phyloP scores from a whole-genome alignment of 1,140 invertebrate species.

The Matsumurasca onukii region DNA sequence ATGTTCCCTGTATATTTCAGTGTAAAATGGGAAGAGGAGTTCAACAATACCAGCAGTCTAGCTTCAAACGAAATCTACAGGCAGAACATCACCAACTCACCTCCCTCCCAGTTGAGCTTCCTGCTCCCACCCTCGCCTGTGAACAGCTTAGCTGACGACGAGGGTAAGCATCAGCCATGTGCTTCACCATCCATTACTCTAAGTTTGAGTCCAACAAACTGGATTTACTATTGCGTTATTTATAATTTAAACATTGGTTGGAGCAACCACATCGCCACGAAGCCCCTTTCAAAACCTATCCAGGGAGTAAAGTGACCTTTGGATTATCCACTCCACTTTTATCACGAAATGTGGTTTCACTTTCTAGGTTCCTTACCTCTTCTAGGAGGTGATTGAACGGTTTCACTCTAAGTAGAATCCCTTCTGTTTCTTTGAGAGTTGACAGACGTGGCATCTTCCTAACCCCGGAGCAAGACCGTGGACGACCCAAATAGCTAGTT shows the following conservation, averaged over 20 bases:
- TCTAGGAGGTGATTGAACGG: too few species aligned
- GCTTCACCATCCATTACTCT: too few species aligned
- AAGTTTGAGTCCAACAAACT: background rate
- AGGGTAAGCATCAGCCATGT: conserved; percentile 43
- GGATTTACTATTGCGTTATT: background rate
- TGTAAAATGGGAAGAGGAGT: conserved; percentile 18
- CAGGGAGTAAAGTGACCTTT: background rate
- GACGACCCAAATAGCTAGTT: too few species aligned
- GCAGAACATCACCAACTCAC: conserved; percentile 40
- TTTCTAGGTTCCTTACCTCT: too few species aligned
- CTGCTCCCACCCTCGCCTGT: conserved; percentile 47
- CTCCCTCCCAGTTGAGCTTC: background rate
- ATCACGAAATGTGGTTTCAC: background rate
- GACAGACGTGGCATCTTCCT: too few species aligned
- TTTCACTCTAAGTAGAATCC: too few species aligned
- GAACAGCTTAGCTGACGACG: conserved; percentile 51
- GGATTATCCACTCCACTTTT: background rate
- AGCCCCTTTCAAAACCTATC: background rate
- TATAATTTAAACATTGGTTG: too few species aligned
- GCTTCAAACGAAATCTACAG: conserved; percentile 33
- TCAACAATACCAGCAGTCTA: background rate
- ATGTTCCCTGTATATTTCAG: too few species aligned
- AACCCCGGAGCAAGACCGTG: too few species aligned
- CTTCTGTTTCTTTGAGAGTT: too few species aligned
- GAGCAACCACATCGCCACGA: too few species aligned